Evolutionary conservation across 2,888 invertebrate species (phyloP).

Genomic region (Neoaliturus tenellus): DNA sequence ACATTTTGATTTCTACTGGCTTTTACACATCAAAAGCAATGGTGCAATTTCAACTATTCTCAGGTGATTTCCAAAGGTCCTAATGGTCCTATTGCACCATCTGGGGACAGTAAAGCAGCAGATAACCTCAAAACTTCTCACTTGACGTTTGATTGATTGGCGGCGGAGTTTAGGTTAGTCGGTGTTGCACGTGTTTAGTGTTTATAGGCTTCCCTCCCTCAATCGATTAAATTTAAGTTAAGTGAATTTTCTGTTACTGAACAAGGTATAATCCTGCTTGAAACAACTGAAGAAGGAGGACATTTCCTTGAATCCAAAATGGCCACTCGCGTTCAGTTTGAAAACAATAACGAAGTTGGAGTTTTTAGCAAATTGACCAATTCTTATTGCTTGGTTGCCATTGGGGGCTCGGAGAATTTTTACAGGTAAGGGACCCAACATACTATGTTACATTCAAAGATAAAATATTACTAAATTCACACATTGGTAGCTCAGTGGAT

Average conservation of each 20-base stretch:
- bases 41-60: background rate
- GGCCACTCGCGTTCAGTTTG: conserved; percentile 98
- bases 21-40: background rate
- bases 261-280: background rate
- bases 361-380: conserved; percentile 99
- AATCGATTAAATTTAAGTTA: background rate
- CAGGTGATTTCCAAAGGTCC: background rate
- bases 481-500: too few species aligned
- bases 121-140: background rate
- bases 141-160: background rate
- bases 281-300: background rate
- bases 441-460: too few species aligned
- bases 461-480: too few species aligned
- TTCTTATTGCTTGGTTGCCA: conserved; percentile 96
- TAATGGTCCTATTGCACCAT: background rate
- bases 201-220: background rate
- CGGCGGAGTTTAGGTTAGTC: background rate
- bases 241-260: too few species aligned
- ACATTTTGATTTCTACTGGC: background rate
- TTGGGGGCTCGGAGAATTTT: conserved; percentile 98
- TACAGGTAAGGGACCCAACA: conserved; percentile 86
- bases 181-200: background rate
- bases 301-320: conserved; percentile 72
- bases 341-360: conserved; percentile 98
- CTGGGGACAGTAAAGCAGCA: background rate